phyloP scores from a whole-genome alignment of 2,113 vertebrate genomes.

The Mesocricetus auratus region DNA sequence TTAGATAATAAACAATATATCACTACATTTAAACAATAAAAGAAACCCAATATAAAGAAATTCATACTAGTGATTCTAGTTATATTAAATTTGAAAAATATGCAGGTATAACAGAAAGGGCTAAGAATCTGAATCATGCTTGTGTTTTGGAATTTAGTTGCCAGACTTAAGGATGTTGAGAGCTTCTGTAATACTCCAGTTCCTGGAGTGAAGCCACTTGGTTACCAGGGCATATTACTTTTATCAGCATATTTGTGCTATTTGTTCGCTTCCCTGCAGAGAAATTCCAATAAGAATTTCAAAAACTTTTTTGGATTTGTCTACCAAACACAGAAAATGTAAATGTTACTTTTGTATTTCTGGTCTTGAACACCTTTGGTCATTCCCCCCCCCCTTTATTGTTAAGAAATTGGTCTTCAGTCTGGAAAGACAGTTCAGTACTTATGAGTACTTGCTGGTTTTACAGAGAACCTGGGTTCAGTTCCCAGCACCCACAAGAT shows the following conservation, averaged over 20 bases:
- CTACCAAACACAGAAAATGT: neutral
- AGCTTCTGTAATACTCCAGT: neutral
- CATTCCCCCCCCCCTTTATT: neutral
- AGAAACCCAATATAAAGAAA: neutral
- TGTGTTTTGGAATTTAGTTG: neutral
- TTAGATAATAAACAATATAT: too few relatives aligned
- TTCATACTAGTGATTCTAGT: neutral
- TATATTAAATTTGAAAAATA: neutral
- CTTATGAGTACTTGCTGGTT: neutral
- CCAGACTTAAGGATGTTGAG: neutral
- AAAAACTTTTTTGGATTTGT: neutral
- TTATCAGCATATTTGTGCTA: neutral
- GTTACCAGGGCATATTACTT: neutral
- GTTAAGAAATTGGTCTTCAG: neutral
- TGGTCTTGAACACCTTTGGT: neutral
- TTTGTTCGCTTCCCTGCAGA: neutral
- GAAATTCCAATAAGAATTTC: neutral
- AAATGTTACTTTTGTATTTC: neutral
- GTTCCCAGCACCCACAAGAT: neutral
- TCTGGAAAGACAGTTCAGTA: neutral
- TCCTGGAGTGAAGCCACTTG: neutral
- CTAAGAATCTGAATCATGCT: neutral
- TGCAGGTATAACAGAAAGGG: neutral
- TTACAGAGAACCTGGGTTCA: neutral
- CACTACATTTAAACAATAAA: neutral